Percentiles rank a stretch among this genome's conserved stretches.
phyloP scores from a whole-genome alignment of 2,797 vertebrate species.

The Threskiornis aethiopicus region DNA sequence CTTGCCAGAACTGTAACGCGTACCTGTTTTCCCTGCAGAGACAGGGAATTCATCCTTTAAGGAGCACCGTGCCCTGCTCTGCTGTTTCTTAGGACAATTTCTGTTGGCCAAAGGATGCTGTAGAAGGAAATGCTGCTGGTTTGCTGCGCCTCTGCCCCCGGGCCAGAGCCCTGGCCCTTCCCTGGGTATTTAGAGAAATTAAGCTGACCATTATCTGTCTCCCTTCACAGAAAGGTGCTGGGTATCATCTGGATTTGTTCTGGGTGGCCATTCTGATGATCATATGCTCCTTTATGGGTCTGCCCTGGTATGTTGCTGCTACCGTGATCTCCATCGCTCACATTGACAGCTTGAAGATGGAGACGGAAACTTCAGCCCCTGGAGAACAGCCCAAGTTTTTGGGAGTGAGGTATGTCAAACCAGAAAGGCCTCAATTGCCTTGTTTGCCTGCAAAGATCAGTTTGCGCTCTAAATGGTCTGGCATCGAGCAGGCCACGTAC shows the following conservation, averaged over 20 bases:
- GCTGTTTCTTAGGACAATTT: background rate
- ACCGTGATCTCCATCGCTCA: slow-evolving; percentile 97
- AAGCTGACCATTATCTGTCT: background rate
- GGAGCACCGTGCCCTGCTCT: background rate
- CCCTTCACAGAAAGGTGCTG: slow-evolving; percentile 90
- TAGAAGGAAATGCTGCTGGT: background rate
- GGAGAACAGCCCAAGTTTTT: slow-evolving; percentile 96
- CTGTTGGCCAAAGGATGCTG: background rate
- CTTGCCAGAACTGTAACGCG: background rate
- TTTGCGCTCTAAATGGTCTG: background rate
- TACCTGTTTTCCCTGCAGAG: background rate
- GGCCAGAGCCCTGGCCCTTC: background rate
- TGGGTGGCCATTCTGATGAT: slow-evolving; percentile 91
- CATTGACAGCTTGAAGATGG: slow-evolving; percentile 98
- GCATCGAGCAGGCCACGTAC: background rate
- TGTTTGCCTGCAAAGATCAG: background rate
- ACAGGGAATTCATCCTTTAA: background rate
- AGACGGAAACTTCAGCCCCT: slow-evolving; percentile 94
- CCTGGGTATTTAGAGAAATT: background rate
- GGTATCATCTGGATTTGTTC: slow-evolving; percentile 94
- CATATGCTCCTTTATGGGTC: slow-evolving; percentile 93
- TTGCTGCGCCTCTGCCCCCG: rapidly evolving
- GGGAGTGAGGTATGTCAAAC: slow-evolving; percentile 86
- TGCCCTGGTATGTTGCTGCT: slow-evolving; percentile 96
- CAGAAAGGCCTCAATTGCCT: background rate